These are phyloP conservation scores for Chironomus tentans DNA, from an alignment of 2,888 invertebrate species.

Conservation along the genomic window DNA sequence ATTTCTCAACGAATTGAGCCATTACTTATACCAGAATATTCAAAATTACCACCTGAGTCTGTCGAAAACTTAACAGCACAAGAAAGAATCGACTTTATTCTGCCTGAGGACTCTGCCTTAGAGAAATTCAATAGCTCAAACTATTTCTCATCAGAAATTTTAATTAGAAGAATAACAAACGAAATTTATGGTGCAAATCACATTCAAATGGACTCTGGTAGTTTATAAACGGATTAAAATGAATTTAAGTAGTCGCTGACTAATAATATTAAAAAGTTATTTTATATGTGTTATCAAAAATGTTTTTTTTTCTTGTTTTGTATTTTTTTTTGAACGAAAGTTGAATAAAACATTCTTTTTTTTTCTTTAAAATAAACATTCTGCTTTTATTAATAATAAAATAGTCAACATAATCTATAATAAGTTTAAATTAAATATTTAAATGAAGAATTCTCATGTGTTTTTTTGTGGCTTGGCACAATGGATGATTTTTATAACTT, in stretches of 20 bases:
- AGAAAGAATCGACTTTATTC: slow-evolving; percentile 5
- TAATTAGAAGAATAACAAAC: slow-evolving; percentile 6
- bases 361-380: no score
- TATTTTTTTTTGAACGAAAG: not conserved
- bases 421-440: no score
- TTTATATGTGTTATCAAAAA: not conserved
- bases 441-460: no score
- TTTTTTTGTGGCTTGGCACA: no score
- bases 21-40: not conserved
- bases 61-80: not conserved
- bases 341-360: not conserved
- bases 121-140: not conserved
- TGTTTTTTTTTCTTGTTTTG: not conserved
- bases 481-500: no score
- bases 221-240: not conserved
- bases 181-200: slow-evolving; percentile 17
- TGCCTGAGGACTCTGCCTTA: slow-evolving; percentile 9
- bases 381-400: no score
- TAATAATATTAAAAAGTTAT: not conserved
- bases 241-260: not conserved
- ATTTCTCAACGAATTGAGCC: slow-evolving; percentile 20
- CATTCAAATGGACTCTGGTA: slow-evolving; percentile 15
- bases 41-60: not conserved
- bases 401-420: no score
- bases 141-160: slow-evolving; percentile 14